Evolutionary conservation across 2,797 vertebrate genomes (phyloP), one percentile per base, ranked within the genome.

Genomic region (Myotis daubentonii): DNA sequence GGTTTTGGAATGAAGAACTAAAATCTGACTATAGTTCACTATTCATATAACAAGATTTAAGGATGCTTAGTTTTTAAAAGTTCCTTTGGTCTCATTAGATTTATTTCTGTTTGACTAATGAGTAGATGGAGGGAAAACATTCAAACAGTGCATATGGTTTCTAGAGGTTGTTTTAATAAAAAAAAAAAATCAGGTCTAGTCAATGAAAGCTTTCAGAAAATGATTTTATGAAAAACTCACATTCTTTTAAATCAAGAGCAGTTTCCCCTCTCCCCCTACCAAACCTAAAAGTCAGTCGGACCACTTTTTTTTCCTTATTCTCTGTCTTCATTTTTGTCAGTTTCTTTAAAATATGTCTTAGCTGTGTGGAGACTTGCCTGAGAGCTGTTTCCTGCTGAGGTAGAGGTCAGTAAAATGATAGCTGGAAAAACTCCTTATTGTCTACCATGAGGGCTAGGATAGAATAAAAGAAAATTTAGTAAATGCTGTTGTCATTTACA

Each of bases 71-170:
- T 82, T 96, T 97, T 68, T 91, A 57, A 92, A 96, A 87, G 87
- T 93, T 94, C 72, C 55, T 95, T 97, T 96, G 81, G 91, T 95
- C 44, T 23, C 74, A 87, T 95, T 96, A 96, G 95, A 97, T 97
- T 95, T 97, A 95, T 97, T 95, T 97, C 91, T 96, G 85, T 95
- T 95, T 97, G 91, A 88, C 75, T 96, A 96, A 88, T 95, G 91
- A 93, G 53, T 95, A 87, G 81, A 95, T 95, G 94, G 68, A 96
- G 62, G 72, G 51, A 91, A 94, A 81, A 80, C 79, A 82, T 93
- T 89, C 66, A 96, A 93, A 90, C 57, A 65, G 82, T 90, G 78
- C 51, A 47, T 95, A 89, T 95, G 78, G 87, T 92, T 96, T 94
- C 80, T 95, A 74, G 72, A 91, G 80, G 49, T 96, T 92, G 79